Evolutionary conservation across 2,797 vertebrate genomes (phyloP), one percentile per base, ranked within the genome.

Genomic region (Pseudomugil tenellus): DNA sequence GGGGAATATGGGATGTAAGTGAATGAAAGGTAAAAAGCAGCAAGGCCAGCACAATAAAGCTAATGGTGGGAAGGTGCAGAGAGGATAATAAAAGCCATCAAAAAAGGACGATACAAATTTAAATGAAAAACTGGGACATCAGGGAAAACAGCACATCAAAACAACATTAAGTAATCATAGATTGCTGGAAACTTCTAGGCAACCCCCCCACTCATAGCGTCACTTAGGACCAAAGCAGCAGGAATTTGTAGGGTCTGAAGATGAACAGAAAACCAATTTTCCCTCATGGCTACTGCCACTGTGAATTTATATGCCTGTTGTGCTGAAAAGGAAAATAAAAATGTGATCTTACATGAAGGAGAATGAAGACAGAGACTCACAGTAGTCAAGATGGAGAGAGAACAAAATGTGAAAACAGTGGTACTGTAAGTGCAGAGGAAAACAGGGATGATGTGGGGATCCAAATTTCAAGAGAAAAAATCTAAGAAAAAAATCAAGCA

Each of bases 201-300:
- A 73, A 77, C 23, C 72, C 77, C 28, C 58, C 74, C 72, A 49
- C 66, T 70, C 28, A 21, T 74, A 79, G 87, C 85, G 78, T 85
- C 81, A 84, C 83, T 86, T 80, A 79, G 84, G 81, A 86, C 74
- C 72, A 67, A 86, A 87, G 79, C 85, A 85, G 84, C 74, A 58
- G 87, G 87, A 88, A 89, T 89, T 90, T 86, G 81, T 85, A 65
- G 68, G 71, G 77, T 84, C 71, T 87, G 83, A 81, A 87, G 81
- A 90, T 85, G 83, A 91, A 88, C 83, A 87, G 81, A 87, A 86
- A 88, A 84, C 66, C 82, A 58, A 86, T 88, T 89, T 88, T 87
- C 88, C 85, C 86, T 88, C 79, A 76, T 86, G 85, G 88, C 72
- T 81, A 79, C 84, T 87, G 87, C 85, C 87, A 85, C 74, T 77